Conservation (phyloP, 2,797 vertebrate species). For the Mionectes olivaceus region DNA sequence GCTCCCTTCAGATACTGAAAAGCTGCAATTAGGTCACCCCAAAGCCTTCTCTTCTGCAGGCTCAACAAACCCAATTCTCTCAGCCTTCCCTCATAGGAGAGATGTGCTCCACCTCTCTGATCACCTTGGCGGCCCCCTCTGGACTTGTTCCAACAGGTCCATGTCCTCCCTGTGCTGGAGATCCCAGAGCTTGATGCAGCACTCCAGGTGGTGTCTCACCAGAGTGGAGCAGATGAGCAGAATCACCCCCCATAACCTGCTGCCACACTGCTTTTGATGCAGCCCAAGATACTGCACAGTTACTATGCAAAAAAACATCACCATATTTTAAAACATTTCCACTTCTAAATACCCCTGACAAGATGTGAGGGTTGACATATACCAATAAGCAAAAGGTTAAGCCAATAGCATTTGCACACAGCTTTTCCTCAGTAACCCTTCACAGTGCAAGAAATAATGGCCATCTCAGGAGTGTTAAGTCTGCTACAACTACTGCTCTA, state of each 20-base stretch:
- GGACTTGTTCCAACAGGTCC: not conserved
- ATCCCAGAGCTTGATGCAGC: not conserved
- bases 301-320: not conserved
- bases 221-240: not conserved
- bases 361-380: not conserved
- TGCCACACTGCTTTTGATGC: not conserved
- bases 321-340: not conserved
- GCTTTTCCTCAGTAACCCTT: not conserved
- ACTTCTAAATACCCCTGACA: not conserved
- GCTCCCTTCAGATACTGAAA: not conserved
- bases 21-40: not conserved
- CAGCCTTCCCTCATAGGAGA: not conserved
- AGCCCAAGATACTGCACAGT: not conserved
- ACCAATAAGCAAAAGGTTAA: not conserved
- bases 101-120: not conserved
- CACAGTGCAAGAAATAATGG: not conserved
- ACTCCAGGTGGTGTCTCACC: not conserved
- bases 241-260: not conserved
- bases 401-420: not conserved
- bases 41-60: not conserved
- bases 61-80: not conserved
- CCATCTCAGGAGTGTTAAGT: not conserved
- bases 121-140: not conserved
- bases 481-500: not conserved
- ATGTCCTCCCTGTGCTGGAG: not conserved